Percentiles rank a stretch among this genome's conserved stretches.
Evolutionary conservation across 2,113 vertebrate species (phyloP).

Genomic region (Cichladusa arquata): DNA sequence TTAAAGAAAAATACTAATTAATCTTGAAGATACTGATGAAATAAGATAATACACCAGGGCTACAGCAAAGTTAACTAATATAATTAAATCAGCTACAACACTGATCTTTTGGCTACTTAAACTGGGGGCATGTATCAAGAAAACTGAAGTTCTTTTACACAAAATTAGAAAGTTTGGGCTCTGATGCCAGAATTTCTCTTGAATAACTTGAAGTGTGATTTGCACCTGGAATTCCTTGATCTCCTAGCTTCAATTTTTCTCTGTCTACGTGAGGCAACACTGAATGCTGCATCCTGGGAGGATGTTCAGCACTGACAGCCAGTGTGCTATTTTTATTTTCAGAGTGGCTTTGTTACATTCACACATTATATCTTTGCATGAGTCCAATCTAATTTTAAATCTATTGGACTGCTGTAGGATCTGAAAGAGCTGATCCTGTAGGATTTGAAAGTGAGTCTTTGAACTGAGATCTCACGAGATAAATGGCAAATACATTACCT

Average conservation of each 20-base stretch:
- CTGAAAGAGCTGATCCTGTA: conserved; percentile 56
- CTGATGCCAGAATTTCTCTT: not conserved
- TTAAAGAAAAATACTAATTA: not conserved
- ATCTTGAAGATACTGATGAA: not conserved
- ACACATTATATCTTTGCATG: not conserved
- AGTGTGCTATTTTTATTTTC: not conserved
- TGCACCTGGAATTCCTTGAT: not conserved
- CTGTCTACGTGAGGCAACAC: not conserved
- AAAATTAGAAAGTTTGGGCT: not conserved
- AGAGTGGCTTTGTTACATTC: conserved; percentile 2
- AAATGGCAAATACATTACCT: conserved; percentile 62
- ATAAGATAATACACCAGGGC: not conserved
- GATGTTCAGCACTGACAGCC: not conserved
- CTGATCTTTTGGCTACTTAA: not conserved
- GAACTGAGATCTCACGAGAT: conserved; percentile 61
- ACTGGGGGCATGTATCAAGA: not conserved
- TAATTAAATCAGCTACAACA: not conserved
- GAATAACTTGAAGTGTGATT: not conserved
- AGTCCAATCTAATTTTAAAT: conserved; percentile 53
- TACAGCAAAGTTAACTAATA: not conserved
- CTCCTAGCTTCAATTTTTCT: not conserved
- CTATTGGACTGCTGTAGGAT: conserved; percentile 21
- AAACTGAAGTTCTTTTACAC: not conserved
- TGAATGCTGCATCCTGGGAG: not conserved
- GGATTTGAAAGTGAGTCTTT: conserved; percentile 41